Conservation (phyloP, 2,113 vertebrate genomes). For the Eulacestoma nigropectus region DNA sequence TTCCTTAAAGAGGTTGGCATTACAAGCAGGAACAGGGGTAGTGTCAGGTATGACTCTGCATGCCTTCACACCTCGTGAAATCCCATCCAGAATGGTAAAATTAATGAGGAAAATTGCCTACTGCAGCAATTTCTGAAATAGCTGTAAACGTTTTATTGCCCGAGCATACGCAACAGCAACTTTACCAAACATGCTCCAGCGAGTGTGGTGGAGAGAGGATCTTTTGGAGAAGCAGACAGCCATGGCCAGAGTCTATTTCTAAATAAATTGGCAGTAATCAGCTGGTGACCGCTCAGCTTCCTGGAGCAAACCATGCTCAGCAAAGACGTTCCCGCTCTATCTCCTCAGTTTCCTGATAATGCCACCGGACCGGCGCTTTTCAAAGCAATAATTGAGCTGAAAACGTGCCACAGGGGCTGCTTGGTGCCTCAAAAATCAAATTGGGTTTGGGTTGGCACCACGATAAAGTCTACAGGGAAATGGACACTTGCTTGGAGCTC, state of each 20-base stretch:
- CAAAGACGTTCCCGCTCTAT: not conserved
- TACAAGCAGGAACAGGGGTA: not conserved
- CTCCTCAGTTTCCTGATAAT: not conserved
- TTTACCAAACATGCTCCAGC: not conserved
- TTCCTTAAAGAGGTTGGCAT: not conserved
- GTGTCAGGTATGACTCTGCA: not conserved
- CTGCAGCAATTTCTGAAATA: constrained; percentile 4
- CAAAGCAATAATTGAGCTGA: not conserved
- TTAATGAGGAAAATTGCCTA: constrained; percentile 8
- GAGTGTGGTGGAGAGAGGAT: not conserved
- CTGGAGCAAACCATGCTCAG: not conserved
- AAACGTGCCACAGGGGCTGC: not conserved
- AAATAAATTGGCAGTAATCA: not conserved
- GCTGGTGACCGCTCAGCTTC: not conserved
- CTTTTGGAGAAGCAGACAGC: not conserved
- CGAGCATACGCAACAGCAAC: not conserved
- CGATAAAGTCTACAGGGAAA: not conserved
- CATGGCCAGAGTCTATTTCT: not conserved
- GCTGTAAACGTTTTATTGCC: not conserved
- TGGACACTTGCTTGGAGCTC: not conserved
- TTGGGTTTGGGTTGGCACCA: not conserved
- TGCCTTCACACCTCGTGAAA: constrained; percentile 11
- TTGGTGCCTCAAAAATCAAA: not conserved
- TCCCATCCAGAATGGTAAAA: not conserved
- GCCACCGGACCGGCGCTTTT: constrained; percentile 10